Base-by-base conservation (phyloP, 1,140 invertebrate species). In the Thrips palmi region DNA sequence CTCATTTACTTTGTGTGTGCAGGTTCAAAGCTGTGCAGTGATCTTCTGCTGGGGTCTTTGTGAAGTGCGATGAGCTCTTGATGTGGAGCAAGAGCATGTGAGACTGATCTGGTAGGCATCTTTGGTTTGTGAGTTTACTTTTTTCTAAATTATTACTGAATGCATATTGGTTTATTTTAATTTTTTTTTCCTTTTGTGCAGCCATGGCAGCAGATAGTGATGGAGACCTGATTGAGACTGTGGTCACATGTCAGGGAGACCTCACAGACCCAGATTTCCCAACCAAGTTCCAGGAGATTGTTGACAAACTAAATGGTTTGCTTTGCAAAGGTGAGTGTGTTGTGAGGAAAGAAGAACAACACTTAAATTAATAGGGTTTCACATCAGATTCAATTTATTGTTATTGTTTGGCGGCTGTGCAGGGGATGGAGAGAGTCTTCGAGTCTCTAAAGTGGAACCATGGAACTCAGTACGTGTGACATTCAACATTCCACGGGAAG, bases 391-490 rank as follows among this genome's bases (percentile, higher is more conserved):
- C 28, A 29, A 29, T 28, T 37, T 43, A 8, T n/a, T 38, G 35
- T 32, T 33, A 11, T 27, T 42, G 25, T 33, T 50, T 18, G 51
- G 41, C 25, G 42, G 32, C 49, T 49, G 30, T 42, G 56, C 56
- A 68, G 55, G 61, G 58, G 49, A 57, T 49, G 62, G 64, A 44
- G 63, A 70, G 55, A 58, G 60, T 34, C 52, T 73, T 40, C 59
- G 58, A 50, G 66, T 80, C 39, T 70, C 71, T 46, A 84, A 94
- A 70, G 81, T 94, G 64, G 89, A 97, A 71, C 89, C 89, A 69
- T 94, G 88, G 88, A 92, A 94, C 65, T 89, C 86, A 52, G 89
- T 96, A 47, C 76, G 85, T 61, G 87, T 96, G 55, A 94, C 88
- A 59, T 82, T 96, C 65, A 88, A 86, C 52, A 86, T 96, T 63